Evolutionary conservation across 2,888 invertebrate genomes (phyloP), one percentile per base, ranked within the genome.

Genomic region (Andrena flavipes): DNA sequence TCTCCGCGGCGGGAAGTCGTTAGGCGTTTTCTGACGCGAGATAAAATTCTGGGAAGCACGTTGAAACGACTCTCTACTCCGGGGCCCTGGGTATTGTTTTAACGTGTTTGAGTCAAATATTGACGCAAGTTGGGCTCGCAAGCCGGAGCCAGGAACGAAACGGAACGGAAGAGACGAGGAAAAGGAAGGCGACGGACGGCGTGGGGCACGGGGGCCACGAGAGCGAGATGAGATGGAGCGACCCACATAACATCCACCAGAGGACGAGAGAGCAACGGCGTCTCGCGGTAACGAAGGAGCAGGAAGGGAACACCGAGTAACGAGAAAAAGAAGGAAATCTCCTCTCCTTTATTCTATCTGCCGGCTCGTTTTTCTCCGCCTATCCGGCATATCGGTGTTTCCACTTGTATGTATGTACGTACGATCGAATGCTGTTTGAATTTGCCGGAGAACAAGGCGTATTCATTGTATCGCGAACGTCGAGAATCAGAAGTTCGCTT

Each of bases 91-190:
- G 92, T 93, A 93, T 93, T 93, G 93, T 93, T 93, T 93, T 92
- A 93, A 92, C 93, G 93, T 93, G 93, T 93, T 93, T 93, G 93
- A 93, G 91, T 93, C 92, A 93, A 93, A 93, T 93, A 93, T 93
- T 93, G 93, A 93, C 93, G 93, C 91, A 92, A 92, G 91, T 92
- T 92, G 89, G 90, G 90, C 91, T 91, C 90, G 90, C 90, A 80
- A 88, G 88, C 87, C 87, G 42, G 42, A 86, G 89, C 89, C 87
- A 78, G 88, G 85, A 89, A 87, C 90, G 89, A 86, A 86, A 88
- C 86, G 91, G 88, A 88, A 86, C 82, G 73, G 84, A 84, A 78
- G 71, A 76, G 86, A 86, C 85, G 85, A 87, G 85, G 88, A 85
- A 49, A 42, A 49, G 16, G 56, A 35, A 20, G 49, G 10, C 23